Percentiles rank a stretch among this genome's conserved stretches.
phyloP scores from a whole-genome alignment of 1,140 invertebrate genomes.

The Antheraea mylitta region DNA sequence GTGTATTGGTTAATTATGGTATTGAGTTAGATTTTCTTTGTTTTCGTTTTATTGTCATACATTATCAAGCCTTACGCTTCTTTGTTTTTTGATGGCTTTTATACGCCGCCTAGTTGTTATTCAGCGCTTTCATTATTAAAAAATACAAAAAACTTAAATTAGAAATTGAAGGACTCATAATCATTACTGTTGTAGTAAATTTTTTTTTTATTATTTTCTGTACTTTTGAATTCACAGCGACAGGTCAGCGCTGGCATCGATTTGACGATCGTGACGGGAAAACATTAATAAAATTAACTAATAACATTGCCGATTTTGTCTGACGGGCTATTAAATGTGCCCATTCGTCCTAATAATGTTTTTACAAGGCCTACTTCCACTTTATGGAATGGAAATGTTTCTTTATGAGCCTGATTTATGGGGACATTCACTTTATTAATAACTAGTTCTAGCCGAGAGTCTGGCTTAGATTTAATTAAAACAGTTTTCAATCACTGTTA shows the following conservation, averaged over 20 bases:
- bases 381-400: background rate
- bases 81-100: background rate
- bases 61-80: background rate
- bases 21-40: background rate
- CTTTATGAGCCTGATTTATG: constrained; percentile 1
- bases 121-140: background rate
- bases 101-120: background rate
- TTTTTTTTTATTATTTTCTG: too few relatives aligned
- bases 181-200: too few relatives aligned
- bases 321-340: constrained; percentile 26
- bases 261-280: constrained; percentile 26
- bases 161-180: too few relatives aligned
- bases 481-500: too few relatives aligned
- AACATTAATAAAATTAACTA: constrained; percentile 30
- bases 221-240: background rate
- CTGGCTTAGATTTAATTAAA: too few relatives aligned
- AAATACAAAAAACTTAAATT: too few relatives aligned
- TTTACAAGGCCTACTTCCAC: background rate
- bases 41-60: background rate
- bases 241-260: background rate
- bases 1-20: too few relatives aligned
- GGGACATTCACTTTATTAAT: background rate
- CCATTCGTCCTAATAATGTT: constrained; percentile 11
- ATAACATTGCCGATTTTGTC: constrained; percentile 29
- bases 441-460: too few relatives aligned